phyloP scores from a whole-genome alignment of 2,888 invertebrate species.

The Pardosa pseudoannulata region DNA sequence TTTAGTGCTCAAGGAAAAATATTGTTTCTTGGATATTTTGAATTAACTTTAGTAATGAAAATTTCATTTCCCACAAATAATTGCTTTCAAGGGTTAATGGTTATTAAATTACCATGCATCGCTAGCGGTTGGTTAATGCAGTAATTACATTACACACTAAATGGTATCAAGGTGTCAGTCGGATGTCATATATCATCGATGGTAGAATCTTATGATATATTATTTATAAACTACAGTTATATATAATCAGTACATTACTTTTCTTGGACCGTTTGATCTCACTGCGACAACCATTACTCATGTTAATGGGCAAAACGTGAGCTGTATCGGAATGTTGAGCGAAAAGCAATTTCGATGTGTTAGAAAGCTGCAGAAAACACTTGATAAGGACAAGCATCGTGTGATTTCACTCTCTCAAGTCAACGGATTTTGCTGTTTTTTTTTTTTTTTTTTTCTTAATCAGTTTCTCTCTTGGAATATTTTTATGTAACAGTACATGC shows the following conservation, averaged over 20 bases:
- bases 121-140: background rate
- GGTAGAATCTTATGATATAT: conserved; percentile 1
- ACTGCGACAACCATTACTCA: conserved; percentile 2
- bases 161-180: background rate
- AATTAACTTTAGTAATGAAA: too few relatives aligned
- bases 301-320: conserved; percentile 19
- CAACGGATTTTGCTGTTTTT: too few relatives aligned
- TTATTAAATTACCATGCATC: background rate
- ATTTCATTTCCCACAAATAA: too few relatives aligned
- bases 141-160: background rate
- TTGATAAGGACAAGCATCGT: background rate
- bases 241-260: conserved; percentile 10
- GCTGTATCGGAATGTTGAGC: background rate
- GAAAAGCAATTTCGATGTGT: conserved; percentile 7
- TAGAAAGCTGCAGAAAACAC: background rate
- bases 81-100: too few relatives aligned
- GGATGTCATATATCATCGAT: background rate
- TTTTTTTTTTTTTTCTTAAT: too few relatives aligned
- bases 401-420: background rate
- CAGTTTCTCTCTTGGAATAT: too few relatives aligned
- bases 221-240: conserved; percentile 20
- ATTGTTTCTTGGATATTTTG: too few relatives aligned
- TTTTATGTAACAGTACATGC: too few relatives aligned
- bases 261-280: background rate
- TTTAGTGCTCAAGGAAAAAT: too few relatives aligned